These are phyloP conservation scores for Hypothenemus hampei DNA, from an alignment of 1,140 invertebrate species.

Conservation along the genomic window DNA sequence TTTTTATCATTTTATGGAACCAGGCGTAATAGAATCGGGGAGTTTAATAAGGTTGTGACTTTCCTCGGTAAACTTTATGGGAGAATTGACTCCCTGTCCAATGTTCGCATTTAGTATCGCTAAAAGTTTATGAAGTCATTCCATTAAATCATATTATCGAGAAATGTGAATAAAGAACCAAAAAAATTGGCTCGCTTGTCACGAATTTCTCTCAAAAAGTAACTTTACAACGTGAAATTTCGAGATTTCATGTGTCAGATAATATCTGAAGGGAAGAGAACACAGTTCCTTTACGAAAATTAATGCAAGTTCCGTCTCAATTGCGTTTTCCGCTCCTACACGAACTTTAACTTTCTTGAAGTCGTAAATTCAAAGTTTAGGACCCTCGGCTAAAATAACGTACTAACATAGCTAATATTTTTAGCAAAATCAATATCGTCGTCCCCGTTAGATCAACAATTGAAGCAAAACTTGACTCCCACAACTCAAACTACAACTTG, in stretches of 20 bases:
- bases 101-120: background rate
- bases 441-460: conserved; percentile 19
- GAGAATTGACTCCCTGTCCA: background rate
- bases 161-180: too few relatives aligned
- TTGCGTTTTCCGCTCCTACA: conserved; percentile 4
- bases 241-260: too few relatives aligned
- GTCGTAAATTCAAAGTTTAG: too few relatives aligned
- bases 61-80: background rate
- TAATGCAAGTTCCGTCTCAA: background rate
- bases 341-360: too few relatives aligned
- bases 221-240: too few relatives aligned
- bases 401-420: too few relatives aligned
- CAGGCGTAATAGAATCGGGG: background rate
- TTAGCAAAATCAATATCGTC: conserved; percentile 17
- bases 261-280: background rate
- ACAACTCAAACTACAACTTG: conserved; percentile 18
- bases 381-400: too few relatives aligned
- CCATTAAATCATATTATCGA: too few relatives aligned
- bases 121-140: too few relatives aligned
- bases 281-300: background rate
- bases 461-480: conserved; percentile 18
- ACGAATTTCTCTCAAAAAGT: too few relatives aligned
- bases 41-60: background rate
- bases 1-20: conserved; percentile 1
- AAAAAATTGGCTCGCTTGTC: too few relatives aligned